A percentile compares a stretch with the other conserved stretches of the same genome.
These are phyloP conservation scores for Adineta ricciae DNA, from an alignment of 2,888 invertebrate genomes.

Conservation along the genomic window DNA sequence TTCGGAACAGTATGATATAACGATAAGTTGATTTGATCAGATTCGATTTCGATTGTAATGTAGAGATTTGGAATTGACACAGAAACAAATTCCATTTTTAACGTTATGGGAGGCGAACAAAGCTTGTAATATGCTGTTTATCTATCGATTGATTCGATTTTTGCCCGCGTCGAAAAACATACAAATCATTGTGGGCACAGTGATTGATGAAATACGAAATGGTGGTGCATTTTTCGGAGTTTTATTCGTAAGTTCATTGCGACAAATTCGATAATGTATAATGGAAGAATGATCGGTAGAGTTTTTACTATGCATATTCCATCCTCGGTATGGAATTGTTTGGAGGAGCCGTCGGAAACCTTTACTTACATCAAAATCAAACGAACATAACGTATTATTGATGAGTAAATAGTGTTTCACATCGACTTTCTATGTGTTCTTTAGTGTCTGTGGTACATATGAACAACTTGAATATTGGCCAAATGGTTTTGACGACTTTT, in stretches of 20 bases:
- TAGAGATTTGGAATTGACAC: background rate
- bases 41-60: background rate
- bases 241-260: background rate
- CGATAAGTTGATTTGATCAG: no score
- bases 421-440: slow-evolving; percentile 32
- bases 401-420: no score
- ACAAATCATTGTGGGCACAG: background rate
- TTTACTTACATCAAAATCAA: background rate
- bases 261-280: background rate
- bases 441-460: slow-evolving; percentile 39
- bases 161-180: background rate
- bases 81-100: background rate
- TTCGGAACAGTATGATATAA: background rate
- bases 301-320: background rate
- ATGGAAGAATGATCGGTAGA: background rate
- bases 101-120: background rate
- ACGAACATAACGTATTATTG: background rate
- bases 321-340: slow-evolving; percentile 42
- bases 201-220: slow-evolving; percentile 4
- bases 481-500: slow-evolving; percentile 49
- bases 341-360: slow-evolving; percentile 38
- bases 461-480: slow-evolving; percentile 46
- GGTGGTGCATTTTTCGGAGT: background rate
- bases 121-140: background rate
- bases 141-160: slow-evolving; percentile 4